Evolutionary conservation across 2,797 vertebrate genomes (phyloP).

Genomic region (Enteromius anoplus): DNA sequence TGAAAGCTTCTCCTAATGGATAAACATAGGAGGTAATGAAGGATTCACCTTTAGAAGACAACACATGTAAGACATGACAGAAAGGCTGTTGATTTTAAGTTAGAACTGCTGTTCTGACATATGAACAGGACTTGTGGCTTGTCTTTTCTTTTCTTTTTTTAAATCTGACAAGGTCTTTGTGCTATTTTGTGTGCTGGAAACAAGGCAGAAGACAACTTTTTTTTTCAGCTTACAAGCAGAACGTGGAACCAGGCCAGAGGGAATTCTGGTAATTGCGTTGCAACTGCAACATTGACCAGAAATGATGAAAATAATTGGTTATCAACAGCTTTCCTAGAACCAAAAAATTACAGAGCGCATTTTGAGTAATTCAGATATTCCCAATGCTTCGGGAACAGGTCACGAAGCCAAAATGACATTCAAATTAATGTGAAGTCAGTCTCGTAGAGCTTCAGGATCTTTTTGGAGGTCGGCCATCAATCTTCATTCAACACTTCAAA

Average conservation of each 20-base stretch:
- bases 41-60: constrained; percentile 28
- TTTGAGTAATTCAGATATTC: constrained; percentile 25
- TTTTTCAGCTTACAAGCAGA: constrained; percentile 35
- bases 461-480: constrained; percentile 9
- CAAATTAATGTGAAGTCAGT: constrained; percentile 13
- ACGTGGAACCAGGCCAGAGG: constrained; percentile 41
- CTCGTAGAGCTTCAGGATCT: not conserved
- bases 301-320: constrained; percentile 46
- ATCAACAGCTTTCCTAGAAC: constrained; percentile 45
- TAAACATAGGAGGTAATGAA: constrained; percentile 31
- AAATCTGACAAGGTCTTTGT: constrained; percentile 11
- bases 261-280: constrained; percentile 44
- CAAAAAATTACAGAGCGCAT: constrained; percentile 6
- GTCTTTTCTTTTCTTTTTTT: not conserved
- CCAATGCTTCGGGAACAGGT: not conserved
- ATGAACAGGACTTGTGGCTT: not conserved
- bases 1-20: constrained; percentile 31
- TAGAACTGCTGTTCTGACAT: not conserved
- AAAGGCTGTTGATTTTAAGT: constrained; percentile 13
- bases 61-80: constrained; percentile 47
- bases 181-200: not conserved
- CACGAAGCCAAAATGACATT: not conserved
- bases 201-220: constrained; percentile 13
- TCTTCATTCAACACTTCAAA: constrained; percentile 17
- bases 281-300: constrained; percentile 41